These are phyloP conservation scores for Drosophila melanogaster DNA, from an alignment of 1,140 invertebrate genomes.

Conservation along the genomic window Release_6_plus_ISO1_MT NT_033779.5:12278001-12278500, in stretches of 20 bases:
- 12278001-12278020: slow-evolving; percentile 23
- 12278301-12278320: not conserved
- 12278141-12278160: slow-evolving; percentile 15
- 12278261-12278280: no score
- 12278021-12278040: slow-evolving; percentile 63
- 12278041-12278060: slow-evolving; percentile 64
- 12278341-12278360: not conserved
- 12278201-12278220: not conserved
- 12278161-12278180: slow-evolving; percentile 50
- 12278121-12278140: slow-evolving; percentile 38
- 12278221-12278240: slow-evolving; percentile 12
- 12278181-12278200: slow-evolving; percentile 6
- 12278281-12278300: no score
- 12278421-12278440: slow-evolving; percentile 50
- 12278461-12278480: slow-evolving; percentile 54
- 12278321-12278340: no score
- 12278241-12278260: not conserved
- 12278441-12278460: slow-evolving; percentile 33
- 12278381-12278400: no score
- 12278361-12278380: slow-evolving; percentile 4
- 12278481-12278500: slow-evolving; percentile 27
- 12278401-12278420: slow-evolving; percentile 8
- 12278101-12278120: slow-evolving; percentile 32
- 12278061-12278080: slow-evolving; percentile 20
- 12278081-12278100: slow-evolving; percentile 66